phyloP scores from a whole-genome alignment of 2,797 vertebrate genomes.

The Alauda arvensis region DNA sequence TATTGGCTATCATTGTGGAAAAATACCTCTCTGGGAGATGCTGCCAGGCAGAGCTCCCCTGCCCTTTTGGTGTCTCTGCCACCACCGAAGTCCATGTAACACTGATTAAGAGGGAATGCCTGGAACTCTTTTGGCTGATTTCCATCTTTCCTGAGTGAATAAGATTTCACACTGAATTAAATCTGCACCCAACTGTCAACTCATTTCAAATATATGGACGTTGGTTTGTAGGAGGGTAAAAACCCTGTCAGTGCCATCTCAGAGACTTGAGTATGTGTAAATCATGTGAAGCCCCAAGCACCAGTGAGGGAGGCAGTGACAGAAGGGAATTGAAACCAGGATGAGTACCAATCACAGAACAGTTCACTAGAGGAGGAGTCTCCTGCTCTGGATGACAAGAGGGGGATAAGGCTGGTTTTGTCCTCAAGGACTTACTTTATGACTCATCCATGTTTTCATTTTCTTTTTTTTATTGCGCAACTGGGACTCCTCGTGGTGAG shows the following conservation, averaged over 20 bases:
- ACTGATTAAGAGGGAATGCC: background rate
- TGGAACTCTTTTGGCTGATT: background rate
- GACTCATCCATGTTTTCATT: background rate
- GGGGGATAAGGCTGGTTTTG: background rate
- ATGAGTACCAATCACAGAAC: background rate
- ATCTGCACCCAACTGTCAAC: background rate
- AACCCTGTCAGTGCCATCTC: background rate
- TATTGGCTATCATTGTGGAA: background rate
- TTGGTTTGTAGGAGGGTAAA: constrained; percentile 1
- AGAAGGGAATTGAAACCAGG: background rate
- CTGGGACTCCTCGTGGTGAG: background rate
- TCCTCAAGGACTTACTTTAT: background rate
- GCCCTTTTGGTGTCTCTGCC: background rate
- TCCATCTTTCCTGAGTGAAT: background rate
- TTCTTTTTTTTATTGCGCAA: background rate
- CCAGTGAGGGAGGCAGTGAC: background rate
- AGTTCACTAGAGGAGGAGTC: background rate
- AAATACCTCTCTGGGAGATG: background rate
- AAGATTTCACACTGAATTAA: constrained; percentile 5
- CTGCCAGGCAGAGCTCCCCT: background rate
- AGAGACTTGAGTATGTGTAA: background rate
- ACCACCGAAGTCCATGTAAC: accelerated
- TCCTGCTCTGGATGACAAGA: background rate
- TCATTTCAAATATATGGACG: accelerated
- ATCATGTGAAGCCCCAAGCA: background rate